Evolutionary conservation across 2,797 vertebrate species (phyloP), one percentile per base, ranked within the genome.

Genomic region (Malurus splendens): DNA sequence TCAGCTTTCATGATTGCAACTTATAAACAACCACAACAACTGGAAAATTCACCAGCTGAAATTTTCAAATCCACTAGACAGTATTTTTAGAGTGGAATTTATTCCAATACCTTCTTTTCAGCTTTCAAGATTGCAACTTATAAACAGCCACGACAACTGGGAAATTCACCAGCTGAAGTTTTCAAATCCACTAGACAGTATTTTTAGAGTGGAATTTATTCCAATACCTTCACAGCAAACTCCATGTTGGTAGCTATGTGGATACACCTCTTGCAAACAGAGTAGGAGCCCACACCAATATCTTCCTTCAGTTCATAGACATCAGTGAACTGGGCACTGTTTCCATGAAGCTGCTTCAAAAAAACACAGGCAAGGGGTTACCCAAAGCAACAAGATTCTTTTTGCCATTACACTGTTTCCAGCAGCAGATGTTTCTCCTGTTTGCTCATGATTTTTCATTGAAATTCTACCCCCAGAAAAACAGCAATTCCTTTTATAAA

Each of bases 261-360:
- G 79, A 99, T 93, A 73, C 99, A 99, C 61, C 98, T 97, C 95
- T 99, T 99, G 95, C 99, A 99, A 80, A 99, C 98, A 7, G 99
- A 99, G 93, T 99, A 99, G 39, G 99, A 99, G 15, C 99, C 99
- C 54, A 99, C 98, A 23, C 99, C 99, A 13, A 99, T 99, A 97
- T 99, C 99, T 94, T 99, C 99, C 95, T 99, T 99, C 77, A 99
- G 96, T 90, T 99, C 99, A 50, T 99, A 99, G 16, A 98, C 96
- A 79, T 99, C 98, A 12, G 96, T 98, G 96, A 99, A 99, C 93
- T 98, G 98, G 22, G 98, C 96, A 6, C 98, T 97, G 89, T 96
- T 98, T 27, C 98, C 98, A 41, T 98, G 98, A 97, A 99, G 97
- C 97, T 99, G 97, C 89, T 97, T 94, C 56, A 73, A 86, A 62